phyloP scores from a whole-genome alignment of 2,888 invertebrate genomes.

The Strigamia crassipes region DNA sequence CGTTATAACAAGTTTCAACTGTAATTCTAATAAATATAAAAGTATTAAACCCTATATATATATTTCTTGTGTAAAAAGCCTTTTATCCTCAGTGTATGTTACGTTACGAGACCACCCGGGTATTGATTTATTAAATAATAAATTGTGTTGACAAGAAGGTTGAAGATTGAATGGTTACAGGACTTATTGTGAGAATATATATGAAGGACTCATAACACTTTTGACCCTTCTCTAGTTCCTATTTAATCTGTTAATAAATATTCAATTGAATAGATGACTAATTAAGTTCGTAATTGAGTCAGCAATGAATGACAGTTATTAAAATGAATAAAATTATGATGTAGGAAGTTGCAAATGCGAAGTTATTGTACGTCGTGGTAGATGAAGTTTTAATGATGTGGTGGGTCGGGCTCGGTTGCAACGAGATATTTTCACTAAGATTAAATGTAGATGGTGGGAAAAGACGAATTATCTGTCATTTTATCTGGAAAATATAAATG shows the following conservation, averaged over 20 bases:
- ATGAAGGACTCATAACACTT: not conserved
- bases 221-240: not conserved
- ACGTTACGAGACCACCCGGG: not conserved
- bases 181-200: slow-evolving; percentile 5
- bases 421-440: too few relatives aligned
- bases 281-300: not conserved
- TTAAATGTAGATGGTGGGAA: too few relatives aligned
- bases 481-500: too few relatives aligned
- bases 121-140: slow-evolving; percentile 37
- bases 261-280: not conserved
- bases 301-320: slow-evolving; percentile 13
- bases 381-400: slow-evolving; percentile 10
- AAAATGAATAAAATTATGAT: slow-evolving; percentile 12
- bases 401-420: not conserved
- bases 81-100: not conserved
- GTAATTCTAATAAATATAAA: slow-evolving; percentile 4
- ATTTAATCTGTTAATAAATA: not conserved
- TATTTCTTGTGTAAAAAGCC: not conserved
- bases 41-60: too few relatives aligned
- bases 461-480: too few relatives aligned
- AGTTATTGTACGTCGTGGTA: not conserved
- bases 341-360: not conserved
- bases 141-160: slow-evolving; percentile 33
- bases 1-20: too few relatives aligned
- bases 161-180: slow-evolving; percentile 6